Conservation (phyloP, 2,888 invertebrate genomes). For the Platycheirus albimanus region DNA sequence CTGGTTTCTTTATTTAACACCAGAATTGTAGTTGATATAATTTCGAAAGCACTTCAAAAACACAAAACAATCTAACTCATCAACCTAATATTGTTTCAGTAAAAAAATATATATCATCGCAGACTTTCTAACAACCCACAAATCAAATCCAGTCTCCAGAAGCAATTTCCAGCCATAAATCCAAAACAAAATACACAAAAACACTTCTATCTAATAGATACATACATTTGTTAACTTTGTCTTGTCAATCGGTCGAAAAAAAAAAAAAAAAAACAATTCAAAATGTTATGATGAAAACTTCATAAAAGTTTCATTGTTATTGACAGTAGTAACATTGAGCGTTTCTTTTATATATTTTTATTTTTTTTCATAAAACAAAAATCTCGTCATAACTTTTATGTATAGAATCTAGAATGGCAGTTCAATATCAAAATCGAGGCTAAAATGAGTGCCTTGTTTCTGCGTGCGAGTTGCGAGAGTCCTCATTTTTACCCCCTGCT, state of each 20-base stretch:
- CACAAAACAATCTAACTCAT: background rate
- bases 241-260: too few relatives aligned
- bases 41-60: background rate
- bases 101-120: background rate
- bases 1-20: background rate
- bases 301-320: conserved; percentile 44
- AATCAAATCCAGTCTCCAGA: conserved; percentile 20
- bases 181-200: conserved; percentile 10
- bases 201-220: too few relatives aligned
- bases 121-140: conserved; percentile 7
- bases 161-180: conserved; percentile 4
- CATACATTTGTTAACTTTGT: background rate
- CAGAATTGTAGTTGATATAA: background rate
- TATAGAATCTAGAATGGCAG: conserved; percentile 3
- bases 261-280: conserved; percentile 31
- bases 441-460: conserved; percentile 22
- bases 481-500: conserved; percentile 1
- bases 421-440: conserved; percentile 28
- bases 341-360: conserved; percentile 33
- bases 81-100: background rate
- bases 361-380: background rate
- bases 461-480: too few relatives aligned
- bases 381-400: conserved; percentile 30
- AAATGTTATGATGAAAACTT: conserved; percentile 46
- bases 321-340: conserved; percentile 24